Conservation (phyloP, 2,797 vertebrate genomes). For the Thamnophis elegans region DNA sequence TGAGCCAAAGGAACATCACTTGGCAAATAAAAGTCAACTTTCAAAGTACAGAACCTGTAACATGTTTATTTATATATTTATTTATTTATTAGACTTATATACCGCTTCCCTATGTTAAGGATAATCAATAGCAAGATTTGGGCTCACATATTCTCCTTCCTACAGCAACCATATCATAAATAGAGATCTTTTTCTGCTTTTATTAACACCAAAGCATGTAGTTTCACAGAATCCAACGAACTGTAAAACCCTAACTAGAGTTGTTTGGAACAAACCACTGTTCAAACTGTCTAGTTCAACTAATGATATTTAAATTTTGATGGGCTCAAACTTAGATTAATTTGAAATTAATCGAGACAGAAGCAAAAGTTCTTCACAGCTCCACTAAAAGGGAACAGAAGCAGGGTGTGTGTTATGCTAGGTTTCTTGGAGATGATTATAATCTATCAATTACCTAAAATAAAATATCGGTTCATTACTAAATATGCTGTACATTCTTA, state of each 20-base stretch:
- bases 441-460: background rate
- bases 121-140: background rate
- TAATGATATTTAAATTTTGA: background rate
- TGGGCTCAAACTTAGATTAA: background rate
- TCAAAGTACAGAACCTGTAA: background rate
- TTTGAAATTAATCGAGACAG: background rate
- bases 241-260: background rate
- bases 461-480: background rate
- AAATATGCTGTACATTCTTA: background rate
- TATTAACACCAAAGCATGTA: background rate
- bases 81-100: too few relatives aligned
- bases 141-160: background rate
- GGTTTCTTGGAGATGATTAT: background rate
- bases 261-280: background rate
- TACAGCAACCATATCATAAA: background rate
- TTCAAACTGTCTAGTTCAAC: background rate
- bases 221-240: background rate
- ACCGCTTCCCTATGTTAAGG: too few relatives aligned
- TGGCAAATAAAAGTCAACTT: background rate
- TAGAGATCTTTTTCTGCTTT: background rate
- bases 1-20: background rate
- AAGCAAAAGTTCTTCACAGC: background rate
- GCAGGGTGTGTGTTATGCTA: too few relatives aligned
- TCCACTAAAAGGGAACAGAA: background rate
- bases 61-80: too few relatives aligned